phyloP scores from a whole-genome alignment of 2,113 vertebrate genomes.

The Oxyruncus cristatus region DNA sequence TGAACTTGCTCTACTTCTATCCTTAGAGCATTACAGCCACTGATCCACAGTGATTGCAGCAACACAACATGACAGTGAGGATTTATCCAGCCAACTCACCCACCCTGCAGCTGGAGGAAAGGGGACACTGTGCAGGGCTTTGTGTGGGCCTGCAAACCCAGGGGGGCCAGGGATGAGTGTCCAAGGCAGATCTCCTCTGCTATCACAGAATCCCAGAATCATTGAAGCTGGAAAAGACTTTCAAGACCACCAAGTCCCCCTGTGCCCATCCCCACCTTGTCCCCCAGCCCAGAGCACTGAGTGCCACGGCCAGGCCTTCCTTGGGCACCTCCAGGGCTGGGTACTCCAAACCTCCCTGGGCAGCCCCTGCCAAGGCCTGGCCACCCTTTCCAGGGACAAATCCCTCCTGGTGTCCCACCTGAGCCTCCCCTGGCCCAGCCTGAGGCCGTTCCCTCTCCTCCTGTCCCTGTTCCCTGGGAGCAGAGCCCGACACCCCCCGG shows the following conservation, averaged over 20 bases:
- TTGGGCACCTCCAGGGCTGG: neutral
- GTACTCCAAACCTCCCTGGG: neutral
- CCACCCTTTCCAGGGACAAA: fast-evolving
- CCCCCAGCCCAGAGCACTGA: neutral
- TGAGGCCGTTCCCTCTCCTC: neutral
- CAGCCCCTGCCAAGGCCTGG: fast-evolving
- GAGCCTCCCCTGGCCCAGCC: too few relatives aligned
- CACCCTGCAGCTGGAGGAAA: neutral
- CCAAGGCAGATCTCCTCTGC: neutral
- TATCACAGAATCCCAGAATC: neutral
- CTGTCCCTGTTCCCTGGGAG: neutral
- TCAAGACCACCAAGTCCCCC: too few relatives aligned
- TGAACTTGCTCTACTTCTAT: neutral
- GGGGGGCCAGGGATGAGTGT: neutral
- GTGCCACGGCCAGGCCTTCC: fast-evolving
- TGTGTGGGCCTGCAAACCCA: fast-evolving
- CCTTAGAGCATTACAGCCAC: neutral
- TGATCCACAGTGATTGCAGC: neutral
- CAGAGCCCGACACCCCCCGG: fast-evolving
- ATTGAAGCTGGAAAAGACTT: neutral
- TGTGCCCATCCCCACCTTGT: fast-evolving
- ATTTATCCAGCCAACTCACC: neutral
- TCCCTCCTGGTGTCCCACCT: fast-evolving
- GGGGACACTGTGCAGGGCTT: neutral
- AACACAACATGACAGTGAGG: neutral